Evolutionary conservation across 2,888 invertebrate species (phyloP).

Genomic region (Spisula solida): DNA sequence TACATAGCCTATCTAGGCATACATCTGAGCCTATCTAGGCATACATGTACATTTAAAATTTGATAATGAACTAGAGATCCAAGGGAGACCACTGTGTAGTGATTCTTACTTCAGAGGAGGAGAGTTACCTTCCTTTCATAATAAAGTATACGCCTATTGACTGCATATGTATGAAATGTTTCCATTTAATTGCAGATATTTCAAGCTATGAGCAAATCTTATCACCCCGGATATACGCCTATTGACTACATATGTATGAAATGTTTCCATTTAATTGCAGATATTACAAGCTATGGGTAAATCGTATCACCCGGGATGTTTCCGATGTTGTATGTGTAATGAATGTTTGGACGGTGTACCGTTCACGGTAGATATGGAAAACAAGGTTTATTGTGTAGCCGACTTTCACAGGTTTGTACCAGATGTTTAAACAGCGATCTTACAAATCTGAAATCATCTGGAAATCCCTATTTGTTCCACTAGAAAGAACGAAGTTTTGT

Average conservation of each 20-base stretch:
- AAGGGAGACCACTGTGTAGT: too few species aligned
- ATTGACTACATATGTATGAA: too few species aligned
- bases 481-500: too few species aligned
- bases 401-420: constrained; percentile 93
- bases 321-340: constrained; percentile 98
- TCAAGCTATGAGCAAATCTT: constrained; percentile 99
- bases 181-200: constrained; percentile 91
- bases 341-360: constrained; percentile 99
- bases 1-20: too few species aligned
- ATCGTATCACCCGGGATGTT: constrained; percentile 99
- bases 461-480: background rate
- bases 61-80: too few species aligned
- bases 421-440: constrained; percentile 43
- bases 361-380: constrained; percentile 98
- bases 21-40: too few species aligned
- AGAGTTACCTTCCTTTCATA: too few species aligned
- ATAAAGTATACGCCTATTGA: too few species aligned
- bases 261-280: constrained; percentile 88
- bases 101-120: too few species aligned
- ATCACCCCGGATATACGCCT: constrained; percentile 97
- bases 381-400: constrained; percentile 99
- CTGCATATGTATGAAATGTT: too few species aligned
- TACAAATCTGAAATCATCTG: background rate
- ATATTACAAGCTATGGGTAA: constrained; percentile 99
- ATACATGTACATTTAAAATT: too few species aligned